These are phyloP conservation scores for Notoglanidium macrostoma DNA, from an alignment of 2,797 vertebrate genomes.

Conservation along the genomic window DNA sequence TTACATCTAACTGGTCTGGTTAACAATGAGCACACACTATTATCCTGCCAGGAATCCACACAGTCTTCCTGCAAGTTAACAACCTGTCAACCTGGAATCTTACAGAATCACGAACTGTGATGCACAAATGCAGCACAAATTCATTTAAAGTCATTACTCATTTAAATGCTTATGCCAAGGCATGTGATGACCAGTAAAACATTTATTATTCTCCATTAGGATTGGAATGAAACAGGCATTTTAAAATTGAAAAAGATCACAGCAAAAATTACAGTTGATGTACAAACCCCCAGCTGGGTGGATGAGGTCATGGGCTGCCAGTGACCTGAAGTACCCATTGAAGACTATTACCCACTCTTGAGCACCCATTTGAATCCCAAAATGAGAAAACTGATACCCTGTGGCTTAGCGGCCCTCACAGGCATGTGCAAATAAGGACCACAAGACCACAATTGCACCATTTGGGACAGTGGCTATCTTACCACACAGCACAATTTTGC, in stretches of 20 bases:
- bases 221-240: neutral
- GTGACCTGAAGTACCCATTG: neutral
- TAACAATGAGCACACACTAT: neutral
- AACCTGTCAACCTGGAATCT: neutral
- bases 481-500: neutral
- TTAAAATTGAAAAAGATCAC: neutral
- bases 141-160: neutral
- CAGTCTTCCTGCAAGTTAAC: neutral
- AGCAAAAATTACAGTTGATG: neutral
- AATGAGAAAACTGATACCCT: slow-evolving; percentile 21
- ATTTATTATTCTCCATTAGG: neutral
- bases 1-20: slow-evolving; percentile 6
- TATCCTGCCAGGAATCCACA: neutral
- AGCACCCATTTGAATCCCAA: slow-evolving; percentile 16
- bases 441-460: neutral
- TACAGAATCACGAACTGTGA: neutral
- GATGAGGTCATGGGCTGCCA: neutral
- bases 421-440: slow-evolving; percentile 9
- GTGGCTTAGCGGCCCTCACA: neutral
- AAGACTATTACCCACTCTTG: slow-evolving; percentile 8
- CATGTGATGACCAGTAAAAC: neutral
- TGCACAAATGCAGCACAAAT: neutral
- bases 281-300: neutral
- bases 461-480: neutral
- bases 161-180: neutral